Conservation (phyloP, 2,797 vertebrate genomes). For the Coregonus ussuriensis region DNA sequence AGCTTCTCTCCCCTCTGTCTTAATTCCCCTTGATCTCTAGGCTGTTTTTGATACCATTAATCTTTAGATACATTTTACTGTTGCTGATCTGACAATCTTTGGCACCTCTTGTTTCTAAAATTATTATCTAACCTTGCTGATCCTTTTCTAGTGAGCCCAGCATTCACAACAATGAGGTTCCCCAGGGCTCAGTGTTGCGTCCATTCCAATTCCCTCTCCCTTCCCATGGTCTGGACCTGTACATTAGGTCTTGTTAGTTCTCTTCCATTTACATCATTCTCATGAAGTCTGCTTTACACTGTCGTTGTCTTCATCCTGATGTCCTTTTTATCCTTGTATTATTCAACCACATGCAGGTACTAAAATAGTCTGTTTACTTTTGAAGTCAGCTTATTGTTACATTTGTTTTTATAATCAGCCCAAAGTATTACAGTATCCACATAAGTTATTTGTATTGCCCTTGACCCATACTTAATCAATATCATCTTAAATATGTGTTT, state of each 20-base stretch:
- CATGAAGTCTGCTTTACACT: no score
- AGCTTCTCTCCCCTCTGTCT: slow-evolving; percentile 38
- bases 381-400: not conserved
- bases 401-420: not conserved
- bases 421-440: no score
- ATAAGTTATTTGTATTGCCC: not conserved
- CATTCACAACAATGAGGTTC: not conserved
- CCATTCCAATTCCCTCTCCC: not conserved
- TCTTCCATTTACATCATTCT: no score
- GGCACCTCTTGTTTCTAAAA: not conserved
- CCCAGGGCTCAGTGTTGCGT: not conserved
- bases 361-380: not conserved
- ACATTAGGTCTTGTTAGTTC: not conserved
- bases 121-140: not conserved
- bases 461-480: not conserved
- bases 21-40: slow-evolving; percentile 29
- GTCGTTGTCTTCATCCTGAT: not conserved
- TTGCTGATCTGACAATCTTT: slow-evolving; percentile 26
- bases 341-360: not conserved
- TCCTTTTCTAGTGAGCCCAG: not conserved
- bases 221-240: not conserved
- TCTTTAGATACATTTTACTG: slow-evolving; percentile 22
- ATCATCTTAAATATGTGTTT: not conserved
- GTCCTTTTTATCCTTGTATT: not conserved
- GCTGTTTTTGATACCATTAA: slow-evolving; percentile 28